These are phyloP conservation scores for Cactoblastis cactorum DNA, from an alignment of 2,888 invertebrate genomes.

Conservation along the genomic window DNA sequence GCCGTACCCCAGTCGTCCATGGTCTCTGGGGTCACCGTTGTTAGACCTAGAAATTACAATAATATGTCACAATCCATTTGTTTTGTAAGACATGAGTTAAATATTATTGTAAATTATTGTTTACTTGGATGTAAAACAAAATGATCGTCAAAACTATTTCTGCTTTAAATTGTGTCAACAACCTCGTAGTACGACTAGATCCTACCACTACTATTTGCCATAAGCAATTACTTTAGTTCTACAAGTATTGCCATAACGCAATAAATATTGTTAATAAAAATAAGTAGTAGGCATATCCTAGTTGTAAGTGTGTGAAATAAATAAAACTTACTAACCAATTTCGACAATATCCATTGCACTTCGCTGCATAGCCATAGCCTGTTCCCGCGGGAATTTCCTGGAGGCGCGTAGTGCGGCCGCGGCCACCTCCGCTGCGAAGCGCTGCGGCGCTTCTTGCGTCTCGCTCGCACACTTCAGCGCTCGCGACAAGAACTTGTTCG, in stretches of 20 bases:
- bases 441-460: constrained; percentile 87
- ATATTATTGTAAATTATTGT: no score
- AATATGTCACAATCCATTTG: no score
- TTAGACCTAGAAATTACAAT: constrained; percentile 83
- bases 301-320: not conserved
- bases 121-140: no score
- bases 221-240: no score
- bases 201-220: no score
- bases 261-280: no score
- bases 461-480: constrained; percentile 82
- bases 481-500: constrained; percentile 81
- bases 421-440: constrained; percentile 88
- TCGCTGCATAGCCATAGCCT: constrained; percentile 80
- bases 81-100: no score
- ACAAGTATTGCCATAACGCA: no score
- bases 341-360: constrained; percentile 82
- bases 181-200: no score
- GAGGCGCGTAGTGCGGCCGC: constrained; percentile 89
- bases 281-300: no score
- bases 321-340: constrained; percentile 43
- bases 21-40: constrained; percentile 85
- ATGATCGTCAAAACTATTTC: no score
- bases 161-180: no score
- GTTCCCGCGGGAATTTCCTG: constrained; percentile 87
- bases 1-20: constrained; percentile 88